Conservation (phyloP, 2,113 vertebrate genomes). For the Ondatra zibethicus region DNA sequence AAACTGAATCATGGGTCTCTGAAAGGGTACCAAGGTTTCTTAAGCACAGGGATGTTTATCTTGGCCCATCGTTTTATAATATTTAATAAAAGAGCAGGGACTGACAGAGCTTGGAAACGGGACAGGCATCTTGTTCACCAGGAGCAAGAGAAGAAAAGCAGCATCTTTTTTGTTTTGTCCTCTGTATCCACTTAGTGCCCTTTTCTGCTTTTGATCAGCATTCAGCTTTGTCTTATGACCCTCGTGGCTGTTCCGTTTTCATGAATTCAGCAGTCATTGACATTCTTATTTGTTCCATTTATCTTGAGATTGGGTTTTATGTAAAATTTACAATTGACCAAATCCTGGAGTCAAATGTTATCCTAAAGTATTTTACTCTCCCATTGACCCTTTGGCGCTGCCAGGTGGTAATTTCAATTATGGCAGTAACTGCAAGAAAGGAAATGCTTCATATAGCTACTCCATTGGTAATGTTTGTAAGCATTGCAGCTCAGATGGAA, state of each 20-base stretch:
- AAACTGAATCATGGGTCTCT: not conserved
- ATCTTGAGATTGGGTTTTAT: not conserved
- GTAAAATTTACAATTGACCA: not conserved
- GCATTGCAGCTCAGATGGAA: not conserved
- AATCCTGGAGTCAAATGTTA: slow-evolving; percentile 43
- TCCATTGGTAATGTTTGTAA: not conserved
- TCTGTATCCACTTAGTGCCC: not conserved
- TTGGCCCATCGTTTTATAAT: not conserved
- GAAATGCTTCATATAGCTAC: not conserved
- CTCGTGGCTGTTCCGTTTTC: not conserved
- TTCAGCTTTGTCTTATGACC: slow-evolving; percentile 4
- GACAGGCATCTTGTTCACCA: not conserved
- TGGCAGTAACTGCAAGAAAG: not conserved
- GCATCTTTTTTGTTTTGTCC: not conserved
- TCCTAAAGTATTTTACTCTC: slow-evolving; percentile 5
- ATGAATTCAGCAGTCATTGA: not conserved
- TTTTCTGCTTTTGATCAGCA: not conserved
- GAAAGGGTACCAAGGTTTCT: not conserved
- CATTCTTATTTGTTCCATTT: not conserved
- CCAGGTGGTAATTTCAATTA: not conserved
- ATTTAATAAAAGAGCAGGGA: not conserved
- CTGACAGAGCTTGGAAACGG: not conserved
- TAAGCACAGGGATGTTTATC: not conserved
- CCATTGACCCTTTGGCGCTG: not conserved
- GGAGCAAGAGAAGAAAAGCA: not conserved